Evolutionary conservation across 2,113 vertebrate genomes (phyloP).

Genomic region (Callopanchax toddi): DNA sequence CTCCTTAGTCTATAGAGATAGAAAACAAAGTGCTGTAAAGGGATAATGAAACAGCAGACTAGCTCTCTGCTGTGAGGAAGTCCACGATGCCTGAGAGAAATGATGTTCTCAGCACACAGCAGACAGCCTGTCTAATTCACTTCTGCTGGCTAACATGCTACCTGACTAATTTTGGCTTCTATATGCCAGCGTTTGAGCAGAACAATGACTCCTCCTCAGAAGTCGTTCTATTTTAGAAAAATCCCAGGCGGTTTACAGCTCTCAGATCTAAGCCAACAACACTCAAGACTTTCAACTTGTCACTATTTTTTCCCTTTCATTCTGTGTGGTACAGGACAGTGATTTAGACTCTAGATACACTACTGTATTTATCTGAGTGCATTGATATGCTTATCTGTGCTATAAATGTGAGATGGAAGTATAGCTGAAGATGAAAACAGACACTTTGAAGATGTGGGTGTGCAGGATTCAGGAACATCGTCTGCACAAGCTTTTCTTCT

Average conservation of each 20-base stretch:
- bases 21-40: slow-evolving; percentile 33
- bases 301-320: slow-evolving; percentile 40
- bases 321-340: slow-evolving; percentile 19
- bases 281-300: slow-evolving; percentile 59
- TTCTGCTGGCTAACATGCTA: slow-evolving; percentile 49
- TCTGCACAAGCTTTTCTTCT: slow-evolving; percentile 23
- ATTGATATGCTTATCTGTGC: slow-evolving; percentile 26
- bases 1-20: background rate
- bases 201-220: slow-evolving; percentile 72
- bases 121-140: slow-evolving; percentile 41
- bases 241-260: slow-evolving; percentile 64
- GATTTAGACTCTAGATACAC: slow-evolving; percentile 10
- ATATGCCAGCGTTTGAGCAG: slow-evolving; percentile 40
- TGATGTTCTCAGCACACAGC: slow-evolving; percentile 37
- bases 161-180: slow-evolving; percentile 66
- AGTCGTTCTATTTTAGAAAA: slow-evolving; percentile 67
- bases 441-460: slow-evolving; percentile 15
- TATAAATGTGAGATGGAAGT: slow-evolving; percentile 30
- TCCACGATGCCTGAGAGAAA: slow-evolving; percentile 20
- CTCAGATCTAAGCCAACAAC: slow-evolving; percentile 54
- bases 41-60: slow-evolving; percentile 33
- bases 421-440: slow-evolving; percentile 44
- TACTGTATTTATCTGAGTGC: slow-evolving; percentile 25
- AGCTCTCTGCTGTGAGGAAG: slow-evolving; percentile 33
- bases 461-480: slow-evolving; percentile 30